Conservation (phyloP, 2,113 vertebrate genomes). For the Pycnonotus jocosus region DNA sequence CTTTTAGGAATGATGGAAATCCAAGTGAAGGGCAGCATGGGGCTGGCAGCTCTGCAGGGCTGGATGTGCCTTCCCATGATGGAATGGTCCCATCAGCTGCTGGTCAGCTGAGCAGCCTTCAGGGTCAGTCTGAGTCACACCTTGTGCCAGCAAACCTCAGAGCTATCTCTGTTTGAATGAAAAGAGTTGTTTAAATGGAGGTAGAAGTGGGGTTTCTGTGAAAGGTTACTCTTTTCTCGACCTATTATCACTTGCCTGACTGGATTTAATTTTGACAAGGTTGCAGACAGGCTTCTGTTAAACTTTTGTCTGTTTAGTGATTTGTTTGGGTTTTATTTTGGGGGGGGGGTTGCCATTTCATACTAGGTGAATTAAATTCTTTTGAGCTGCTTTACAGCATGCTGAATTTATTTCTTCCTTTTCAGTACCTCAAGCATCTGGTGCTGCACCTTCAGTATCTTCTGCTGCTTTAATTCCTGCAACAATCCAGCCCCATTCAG, state of each 20-base stretch:
- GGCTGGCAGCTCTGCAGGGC: background rate
- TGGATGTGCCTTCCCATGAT: background rate
- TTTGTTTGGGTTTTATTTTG: too few species aligned
- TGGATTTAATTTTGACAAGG: background rate
- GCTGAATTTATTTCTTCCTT: constrained; percentile 4
- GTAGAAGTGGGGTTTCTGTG: background rate
- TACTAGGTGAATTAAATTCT: background rate
- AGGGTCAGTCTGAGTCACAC: background rate
- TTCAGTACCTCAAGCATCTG: constrained; percentile 70
- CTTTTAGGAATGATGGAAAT: background rate
- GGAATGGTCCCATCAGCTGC: background rate
- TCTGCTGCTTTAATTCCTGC: constrained; percentile 81
- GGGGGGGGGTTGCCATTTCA: background rate
- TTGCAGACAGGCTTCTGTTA: background rate
- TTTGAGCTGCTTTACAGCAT: background rate
- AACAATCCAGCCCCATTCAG: constrained; percentile 70
- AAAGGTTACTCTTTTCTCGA: background rate
- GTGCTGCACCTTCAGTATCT: constrained; percentile 56
- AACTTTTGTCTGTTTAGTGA: background rate
- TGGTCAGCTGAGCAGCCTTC: background rate
- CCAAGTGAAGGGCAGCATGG: background rate
- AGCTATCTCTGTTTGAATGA: background rate
- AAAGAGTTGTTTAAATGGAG: background rate
- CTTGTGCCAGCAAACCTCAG: background rate
- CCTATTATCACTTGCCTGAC: background rate